These are phyloP conservation scores for Drosophila miranda DNA, from an alignment of 1,140 invertebrate genomes.

Conservation along the genomic window DNA sequence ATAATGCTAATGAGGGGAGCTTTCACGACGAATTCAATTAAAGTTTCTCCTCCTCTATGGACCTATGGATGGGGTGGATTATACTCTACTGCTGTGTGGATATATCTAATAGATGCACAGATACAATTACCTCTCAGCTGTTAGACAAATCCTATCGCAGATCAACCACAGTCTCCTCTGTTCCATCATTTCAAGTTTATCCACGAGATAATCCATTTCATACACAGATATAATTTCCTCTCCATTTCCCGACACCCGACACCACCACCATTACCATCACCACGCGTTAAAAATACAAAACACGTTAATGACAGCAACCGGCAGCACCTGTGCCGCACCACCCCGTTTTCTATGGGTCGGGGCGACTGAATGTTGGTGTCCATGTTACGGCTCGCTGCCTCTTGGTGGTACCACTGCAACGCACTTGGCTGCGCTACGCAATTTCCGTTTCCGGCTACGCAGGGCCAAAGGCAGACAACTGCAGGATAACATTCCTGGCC, in stretches of 20 bases:
- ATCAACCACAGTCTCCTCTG: no score
- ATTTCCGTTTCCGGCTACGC: constrained; percentile 76
- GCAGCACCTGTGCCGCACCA: constrained; percentile 30
- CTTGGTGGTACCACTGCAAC: constrained; percentile 57
- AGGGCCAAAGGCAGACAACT: constrained; percentile 57
- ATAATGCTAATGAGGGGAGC: constrained; percentile 40
- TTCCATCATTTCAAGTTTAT: constrained; percentile 16
- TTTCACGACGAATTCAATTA: constrained; percentile 24
- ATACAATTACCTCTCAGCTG: not conserved
- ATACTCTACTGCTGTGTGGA: not conserved
- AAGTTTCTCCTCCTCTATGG: constrained; percentile 9
- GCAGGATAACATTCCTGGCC: constrained; percentile 36
- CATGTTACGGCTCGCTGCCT: constrained; percentile 39
- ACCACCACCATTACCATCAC: constrained; percentile 8
- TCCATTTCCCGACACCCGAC: constrained; percentile 35
- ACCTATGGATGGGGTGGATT: not conserved
- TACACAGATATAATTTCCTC: constrained; percentile 43
- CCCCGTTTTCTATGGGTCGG: not conserved
- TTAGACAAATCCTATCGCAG: not conserved
- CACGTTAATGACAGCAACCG: constrained; percentile 58
- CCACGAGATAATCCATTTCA: constrained; percentile 32
- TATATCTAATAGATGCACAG: not conserved
- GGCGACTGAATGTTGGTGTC: constrained; percentile 8
- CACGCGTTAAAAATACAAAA: constrained; percentile 36
- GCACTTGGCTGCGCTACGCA: constrained; percentile 66